Conservation (phyloP, 2,113 vertebrate genomes). For the Parotia lawesii region DNA sequence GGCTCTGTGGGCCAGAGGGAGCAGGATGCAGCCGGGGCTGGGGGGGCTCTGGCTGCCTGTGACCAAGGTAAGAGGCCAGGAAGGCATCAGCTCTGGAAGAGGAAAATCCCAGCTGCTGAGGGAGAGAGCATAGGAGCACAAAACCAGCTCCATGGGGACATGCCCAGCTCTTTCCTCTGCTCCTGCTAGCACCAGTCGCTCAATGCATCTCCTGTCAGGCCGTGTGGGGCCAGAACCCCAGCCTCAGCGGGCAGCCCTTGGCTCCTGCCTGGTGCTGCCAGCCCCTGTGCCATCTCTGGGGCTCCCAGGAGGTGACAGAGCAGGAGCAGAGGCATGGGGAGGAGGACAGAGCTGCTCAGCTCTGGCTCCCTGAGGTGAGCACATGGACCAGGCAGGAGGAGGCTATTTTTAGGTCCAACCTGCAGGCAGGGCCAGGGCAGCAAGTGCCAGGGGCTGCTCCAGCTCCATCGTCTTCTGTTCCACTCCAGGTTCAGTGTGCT, state of each 20-base stretch:
- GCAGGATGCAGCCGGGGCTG: neutral
- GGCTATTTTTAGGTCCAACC: neutral
- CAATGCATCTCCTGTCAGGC: neutral
- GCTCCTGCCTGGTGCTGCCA: neutral
- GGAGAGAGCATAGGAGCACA: fast-evolving
- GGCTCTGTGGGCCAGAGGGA: fast-evolving
- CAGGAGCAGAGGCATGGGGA: fast-evolving
- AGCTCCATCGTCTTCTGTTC: neutral
- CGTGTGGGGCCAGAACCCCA: neutral
- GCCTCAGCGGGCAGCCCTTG: neutral
- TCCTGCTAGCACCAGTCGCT: fast-evolving
- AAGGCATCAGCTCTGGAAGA: neutral
- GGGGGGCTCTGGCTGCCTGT: neutral
- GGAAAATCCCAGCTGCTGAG: fast-evolving
- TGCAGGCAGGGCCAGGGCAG: neutral
- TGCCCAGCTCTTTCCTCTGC: fast-evolving
- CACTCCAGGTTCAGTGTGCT: fast-evolving
- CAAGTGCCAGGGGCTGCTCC: neutral
- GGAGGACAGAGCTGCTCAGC: neutral
- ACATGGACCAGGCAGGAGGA: neutral
- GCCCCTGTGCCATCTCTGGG: neutral
- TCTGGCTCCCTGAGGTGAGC: neutral
- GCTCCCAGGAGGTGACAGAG: neutral
- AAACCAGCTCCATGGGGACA: neutral
- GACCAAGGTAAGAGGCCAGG: neutral